phyloP scores from a whole-genome alignment of 2,888 invertebrate species.

The Chloroclystis v-ata region DNA sequence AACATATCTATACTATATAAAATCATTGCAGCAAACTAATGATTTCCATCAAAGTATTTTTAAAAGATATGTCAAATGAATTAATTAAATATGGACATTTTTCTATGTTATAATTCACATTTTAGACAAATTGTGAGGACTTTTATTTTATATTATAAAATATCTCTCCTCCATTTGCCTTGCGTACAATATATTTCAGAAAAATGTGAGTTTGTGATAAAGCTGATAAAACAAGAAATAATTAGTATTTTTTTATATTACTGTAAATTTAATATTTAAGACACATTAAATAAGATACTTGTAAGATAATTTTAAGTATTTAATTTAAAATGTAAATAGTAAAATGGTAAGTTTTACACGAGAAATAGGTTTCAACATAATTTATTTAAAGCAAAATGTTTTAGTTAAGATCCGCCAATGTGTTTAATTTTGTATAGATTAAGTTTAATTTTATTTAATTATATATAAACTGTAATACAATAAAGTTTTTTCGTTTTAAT shows the following conservation, averaged over 20 bases:
- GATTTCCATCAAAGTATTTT: too few relatives aligned
- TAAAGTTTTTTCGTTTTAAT: too few relatives aligned
- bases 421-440: slow-evolving; percentile 11
- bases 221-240: slow-evolving; percentile 26
- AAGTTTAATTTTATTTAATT: slow-evolving; percentile 9
- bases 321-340: too few relatives aligned
- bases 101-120: background rate
- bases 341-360: slow-evolving; percentile 1
- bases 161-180: slow-evolving; percentile 72
- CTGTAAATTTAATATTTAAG: background rate
- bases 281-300: too few relatives aligned
- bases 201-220: slow-evolving; percentile 50
- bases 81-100: too few relatives aligned
- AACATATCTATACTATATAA: too few relatives aligned
- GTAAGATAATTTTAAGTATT: too few relatives aligned
- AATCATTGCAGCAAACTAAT: too few relatives aligned
- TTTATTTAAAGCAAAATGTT: background rate
- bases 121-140: slow-evolving; percentile 69
- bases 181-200: slow-evolving; percentile 6
- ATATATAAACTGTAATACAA: too few relatives aligned
- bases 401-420: slow-evolving; percentile 17
- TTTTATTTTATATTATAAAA: slow-evolving; percentile 68
- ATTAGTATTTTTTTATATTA: slow-evolving; percentile 5
- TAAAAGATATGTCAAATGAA: too few relatives aligned
- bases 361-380: background rate